These are phyloP conservation scores for Metalampra italica DNA, from an alignment of 2,888 invertebrate genomes.

Conservation along the genomic window DNA sequence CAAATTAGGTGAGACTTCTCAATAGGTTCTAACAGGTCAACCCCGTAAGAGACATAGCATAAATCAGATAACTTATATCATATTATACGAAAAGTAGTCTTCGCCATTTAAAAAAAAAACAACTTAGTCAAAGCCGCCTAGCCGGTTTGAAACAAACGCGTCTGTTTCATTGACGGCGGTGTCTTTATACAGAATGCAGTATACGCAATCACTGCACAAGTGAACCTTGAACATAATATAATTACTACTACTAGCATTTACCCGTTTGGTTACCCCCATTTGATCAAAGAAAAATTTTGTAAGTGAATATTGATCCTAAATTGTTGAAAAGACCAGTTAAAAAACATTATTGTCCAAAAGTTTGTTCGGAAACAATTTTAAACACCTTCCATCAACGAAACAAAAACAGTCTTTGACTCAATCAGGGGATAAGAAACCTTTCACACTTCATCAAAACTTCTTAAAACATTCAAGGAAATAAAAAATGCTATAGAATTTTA, in stretches of 20 bases:
- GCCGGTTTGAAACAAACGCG: constrained; percentile 7
- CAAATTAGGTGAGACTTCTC: too few relatives aligned
- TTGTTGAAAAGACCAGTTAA: not conserved
- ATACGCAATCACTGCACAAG: constrained; percentile 19
- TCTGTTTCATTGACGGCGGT: constrained; percentile 37
- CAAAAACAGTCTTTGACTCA: constrained; percentile 57
- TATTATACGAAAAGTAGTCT: too few relatives aligned
- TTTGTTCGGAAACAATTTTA: too few relatives aligned
- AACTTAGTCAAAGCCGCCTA: constrained; percentile 4
- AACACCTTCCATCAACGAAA: constrained; percentile 3
- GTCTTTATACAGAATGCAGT: constrained; percentile 1
- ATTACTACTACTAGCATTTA: too few relatives aligned
- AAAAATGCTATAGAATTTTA: constrained; percentile 43
- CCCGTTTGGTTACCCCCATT: too few relatives aligned
- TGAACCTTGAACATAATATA: constrained; percentile 28
- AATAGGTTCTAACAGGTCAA: too few relatives aligned
- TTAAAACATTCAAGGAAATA: constrained; percentile 52
- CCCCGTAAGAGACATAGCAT: too few relatives aligned
- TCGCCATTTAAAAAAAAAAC: not conserved
- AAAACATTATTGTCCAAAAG: too few relatives aligned
- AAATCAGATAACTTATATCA: too few relatives aligned
- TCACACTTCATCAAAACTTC: constrained; percentile 70
- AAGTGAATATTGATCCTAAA: too few relatives aligned
- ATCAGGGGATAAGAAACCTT: constrained; percentile 59
- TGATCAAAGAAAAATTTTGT: too few relatives aligned